Percentiles rank a stretch among this genome's conserved stretches.
Evolutionary conservation across 2,797 vertebrate genomes (phyloP).

Genomic region (Danio choprae): DNA sequence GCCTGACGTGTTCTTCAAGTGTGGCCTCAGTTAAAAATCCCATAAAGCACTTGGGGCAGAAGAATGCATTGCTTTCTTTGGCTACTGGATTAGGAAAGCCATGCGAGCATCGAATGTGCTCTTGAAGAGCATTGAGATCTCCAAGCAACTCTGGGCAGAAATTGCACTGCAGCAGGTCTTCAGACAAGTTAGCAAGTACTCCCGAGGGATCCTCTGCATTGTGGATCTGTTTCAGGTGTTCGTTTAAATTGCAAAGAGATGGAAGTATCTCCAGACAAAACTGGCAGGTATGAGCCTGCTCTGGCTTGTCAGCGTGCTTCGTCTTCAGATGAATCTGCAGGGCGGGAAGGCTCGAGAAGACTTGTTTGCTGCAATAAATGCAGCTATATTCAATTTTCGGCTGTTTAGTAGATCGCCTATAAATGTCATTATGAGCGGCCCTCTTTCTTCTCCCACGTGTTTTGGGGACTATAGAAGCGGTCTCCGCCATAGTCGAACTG

Average conservation of each 20-base stretch:
- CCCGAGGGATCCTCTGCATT: conserved; percentile 88
- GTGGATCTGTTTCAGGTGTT: conserved; percentile 97
- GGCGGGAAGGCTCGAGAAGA: conserved; percentile 95
- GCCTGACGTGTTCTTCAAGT: conserved; percentile 96
- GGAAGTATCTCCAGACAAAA: conserved; percentile 97
- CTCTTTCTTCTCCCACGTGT: conserved; percentile 91
- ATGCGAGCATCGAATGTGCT: conserved; percentile 96
- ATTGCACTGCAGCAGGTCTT: conserved; percentile 96
- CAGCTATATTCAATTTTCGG: conserved; percentile 96
- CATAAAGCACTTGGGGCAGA: conserved; percentile 99
- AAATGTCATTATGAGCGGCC: conserved; percentile 87
- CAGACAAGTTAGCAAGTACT: conserved; percentile 88
- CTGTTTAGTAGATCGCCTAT: conserved; percentile 89
- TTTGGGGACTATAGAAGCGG: conserved; percentile 88
- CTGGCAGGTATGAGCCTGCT: conserved; percentile 98
- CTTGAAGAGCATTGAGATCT: conserved; percentile 96
- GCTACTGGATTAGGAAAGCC: conserved; percentile 93
- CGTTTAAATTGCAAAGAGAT: conserved; percentile 95
- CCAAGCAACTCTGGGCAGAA: conserved; percentile 95
- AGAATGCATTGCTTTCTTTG: conserved; percentile 98
- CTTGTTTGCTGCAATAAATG: conserved; percentile 97
- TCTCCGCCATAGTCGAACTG: conserved; percentile 95
- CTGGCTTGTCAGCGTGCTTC: conserved; percentile 97
- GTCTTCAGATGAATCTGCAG: conserved; percentile 97
- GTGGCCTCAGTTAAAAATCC: conserved; percentile 98